Evolutionary conservation across 1,140 invertebrate species (phyloP).

Genomic region (Halesus radiatus): DNA sequence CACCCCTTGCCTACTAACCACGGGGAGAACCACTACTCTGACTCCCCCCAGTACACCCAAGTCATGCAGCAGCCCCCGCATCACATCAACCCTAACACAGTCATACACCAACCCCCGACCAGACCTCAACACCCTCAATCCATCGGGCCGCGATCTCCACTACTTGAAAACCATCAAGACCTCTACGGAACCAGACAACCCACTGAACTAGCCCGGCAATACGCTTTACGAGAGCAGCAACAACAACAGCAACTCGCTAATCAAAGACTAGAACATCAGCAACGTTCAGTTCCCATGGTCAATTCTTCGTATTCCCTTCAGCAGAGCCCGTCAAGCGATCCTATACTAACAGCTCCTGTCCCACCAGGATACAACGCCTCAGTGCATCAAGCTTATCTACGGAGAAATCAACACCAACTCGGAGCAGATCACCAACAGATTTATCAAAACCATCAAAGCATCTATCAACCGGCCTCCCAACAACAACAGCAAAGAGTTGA

Average conservation of each 20-base stretch:
- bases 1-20: conserved; percentile 16
- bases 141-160: conserved; percentile 66
- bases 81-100: conserved; percentile 68
- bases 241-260: conserved; percentile 66
- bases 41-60: conserved; percentile 61
- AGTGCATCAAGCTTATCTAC: conserved; percentile 69
- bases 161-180: conserved; percentile 69
- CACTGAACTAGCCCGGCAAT: conserved; percentile 66
- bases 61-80: conserved; percentile 67
- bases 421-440: conserved; percentile 68
- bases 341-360: conserved; percentile 57
- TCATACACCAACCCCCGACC: conserved; percentile 66
- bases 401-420: conserved; percentile 66
- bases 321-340: conserved; percentile 51
- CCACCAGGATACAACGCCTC: conserved; percentile 69
- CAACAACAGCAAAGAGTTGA: conserved; percentile 49
- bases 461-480: conserved; percentile 66
- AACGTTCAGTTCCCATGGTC: conserved; percentile 62
- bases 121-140: conserved; percentile 66
- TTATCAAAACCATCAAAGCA: conserved; percentile 70
- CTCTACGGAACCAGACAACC: conserved; percentile 67
- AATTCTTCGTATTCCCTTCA: conserved; percentile 58
- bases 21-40: conserved; percentile 67
- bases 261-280: conserved; percentile 60
- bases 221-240: conserved; percentile 67